Base-by-base conservation (phyloP, 2,113 vertebrate genomes). In the Misgurnus mizolepis region DNA sequence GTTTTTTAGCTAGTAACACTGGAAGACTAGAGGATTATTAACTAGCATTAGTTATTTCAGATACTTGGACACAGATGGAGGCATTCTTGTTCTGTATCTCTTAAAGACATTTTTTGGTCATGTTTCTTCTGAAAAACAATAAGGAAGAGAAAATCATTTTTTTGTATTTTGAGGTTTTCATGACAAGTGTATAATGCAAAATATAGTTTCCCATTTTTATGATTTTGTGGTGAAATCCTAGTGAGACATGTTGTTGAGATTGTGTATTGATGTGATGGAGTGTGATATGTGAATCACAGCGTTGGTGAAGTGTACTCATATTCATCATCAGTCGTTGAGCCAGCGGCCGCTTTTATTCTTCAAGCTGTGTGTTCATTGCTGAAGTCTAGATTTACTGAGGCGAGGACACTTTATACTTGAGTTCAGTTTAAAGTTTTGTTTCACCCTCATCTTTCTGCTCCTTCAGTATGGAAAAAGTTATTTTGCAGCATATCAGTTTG, bases 301-400 rank as follows among this genome's bases (percentile, higher is more conserved):
- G 27, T 50, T 34, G 17, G 17, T 61, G 1, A n/a, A n/a, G 49
- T n/a, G 5, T 55, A 58, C 50, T 72, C 6, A 6, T 34, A 34
- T 27, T 18, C 43, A 45, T 18, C 67, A 45, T 69, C 69, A 70
- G 67, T 43, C 72, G 55, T 58, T 58, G 1, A 56, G 14, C 64
- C 15, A n/a, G 67, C 71, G 77, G 86, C 79, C 4, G 66, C 81
- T 53, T 83, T 56, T 85, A 34, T 71, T 73, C 79, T 75, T 92
- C 90, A 90, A 82, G 67, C 87, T 88, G 80, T 87, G 88, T 47
- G 93, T 94, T 99, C 97, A 96, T 95, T 98, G 97, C 96, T 99
- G 97, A 98, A 94, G 94, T 93, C 96, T 98, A 99, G 97, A 99
- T 98, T 96, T 94, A 90, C 96, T 97, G 93, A 90, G 80, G 96